Evolutionary conservation across 2,113 vertebrate genomes (phyloP).

Genomic region (Eubucco bourcierii): DNA sequence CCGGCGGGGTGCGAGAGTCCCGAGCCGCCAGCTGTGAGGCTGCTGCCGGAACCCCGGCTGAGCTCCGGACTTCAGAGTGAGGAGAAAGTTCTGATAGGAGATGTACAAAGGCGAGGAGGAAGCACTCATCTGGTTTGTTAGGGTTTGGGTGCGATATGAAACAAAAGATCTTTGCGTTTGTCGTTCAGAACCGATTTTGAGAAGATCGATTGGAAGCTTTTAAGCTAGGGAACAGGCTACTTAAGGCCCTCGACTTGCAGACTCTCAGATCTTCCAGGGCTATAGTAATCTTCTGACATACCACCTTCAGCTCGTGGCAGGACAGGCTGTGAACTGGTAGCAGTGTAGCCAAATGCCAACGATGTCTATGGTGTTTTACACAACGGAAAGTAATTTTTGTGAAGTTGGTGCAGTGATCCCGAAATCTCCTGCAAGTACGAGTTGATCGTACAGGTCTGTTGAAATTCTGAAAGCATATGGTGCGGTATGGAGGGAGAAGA

Average conservation of each 20-base stretch:
- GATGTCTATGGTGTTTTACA: neutral
- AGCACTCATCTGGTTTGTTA: fast-evolving
- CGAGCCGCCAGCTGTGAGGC: neutral
- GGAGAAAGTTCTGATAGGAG: fast-evolving
- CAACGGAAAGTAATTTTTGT: neutral
- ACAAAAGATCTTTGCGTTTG: neutral
- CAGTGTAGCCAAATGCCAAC: fast-evolving
- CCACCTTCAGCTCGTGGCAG: fast-evolving
- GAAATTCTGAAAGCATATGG: neutral
- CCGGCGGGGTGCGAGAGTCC: neutral
- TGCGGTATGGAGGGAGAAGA: fast-evolving
- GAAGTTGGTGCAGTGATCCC: neutral
- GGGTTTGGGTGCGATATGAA: neutral
- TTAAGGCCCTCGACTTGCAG: fast-evolving
- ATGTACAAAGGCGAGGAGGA: fast-evolving
- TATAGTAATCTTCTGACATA: neutral
- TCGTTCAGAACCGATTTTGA: neutral
- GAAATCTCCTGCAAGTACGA: neutral
- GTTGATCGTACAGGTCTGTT: neutral
- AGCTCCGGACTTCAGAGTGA: neutral
- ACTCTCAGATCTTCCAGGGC: neutral
- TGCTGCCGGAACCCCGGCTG: too few relatives aligned
- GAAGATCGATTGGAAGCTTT: neutral
- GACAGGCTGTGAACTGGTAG: too few relatives aligned
- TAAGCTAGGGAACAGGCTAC: neutral